Conservation (phyloP, 1,140 invertebrate genomes). For the Drosophila novamexicana region DNA sequence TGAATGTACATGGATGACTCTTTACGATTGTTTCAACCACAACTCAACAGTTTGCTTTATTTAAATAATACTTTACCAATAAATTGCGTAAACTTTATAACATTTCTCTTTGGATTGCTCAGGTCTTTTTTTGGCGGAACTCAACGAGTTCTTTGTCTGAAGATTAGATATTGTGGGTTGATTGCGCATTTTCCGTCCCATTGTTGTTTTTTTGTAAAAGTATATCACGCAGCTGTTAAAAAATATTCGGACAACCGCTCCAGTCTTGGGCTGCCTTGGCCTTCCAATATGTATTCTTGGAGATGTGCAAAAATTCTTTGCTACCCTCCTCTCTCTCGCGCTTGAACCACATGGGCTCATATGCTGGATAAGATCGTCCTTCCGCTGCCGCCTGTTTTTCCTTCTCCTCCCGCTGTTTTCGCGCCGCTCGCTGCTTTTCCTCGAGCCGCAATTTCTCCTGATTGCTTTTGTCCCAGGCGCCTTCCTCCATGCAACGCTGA, state of each 20-base stretch:
- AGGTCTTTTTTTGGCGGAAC: neutral
- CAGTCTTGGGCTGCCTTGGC: conserved; percentile 95
- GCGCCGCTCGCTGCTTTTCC: conserved; percentile 94
- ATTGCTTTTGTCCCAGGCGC: conserved; percentile 98
- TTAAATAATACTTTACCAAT: conserved; percentile 63
- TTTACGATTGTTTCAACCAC: conserved; percentile 29
- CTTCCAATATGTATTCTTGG: conserved; percentile 96
- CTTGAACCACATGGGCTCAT: conserved; percentile 96
- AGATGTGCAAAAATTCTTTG: conserved; percentile 93
- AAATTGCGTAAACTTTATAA: conserved; percentile 43
- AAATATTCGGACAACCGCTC: conserved; percentile 96
- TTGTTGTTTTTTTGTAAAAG: neutral
- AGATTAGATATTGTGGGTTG: conserved; percentile 3
- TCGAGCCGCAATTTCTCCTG: conserved; percentile 93
- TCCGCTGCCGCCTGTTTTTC: conserved; percentile 90
- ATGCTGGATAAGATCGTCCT: conserved; percentile 90
- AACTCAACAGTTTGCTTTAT: conserved; percentile 66
- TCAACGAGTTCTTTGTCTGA: neutral
- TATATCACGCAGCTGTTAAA: conserved; percentile 84
- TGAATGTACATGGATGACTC: neutral
- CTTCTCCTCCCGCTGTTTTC: conserved; percentile 90
- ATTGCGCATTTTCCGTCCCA: neutral
- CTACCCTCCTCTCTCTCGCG: conserved; percentile 92
- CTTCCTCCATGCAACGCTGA: conserved; percentile 98
- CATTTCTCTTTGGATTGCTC: conserved; percentile 23